These are phyloP conservation scores for Apotomis betuletana DNA, from an alignment of 2,888 invertebrate genomes.

Conservation along the genomic window DNA sequence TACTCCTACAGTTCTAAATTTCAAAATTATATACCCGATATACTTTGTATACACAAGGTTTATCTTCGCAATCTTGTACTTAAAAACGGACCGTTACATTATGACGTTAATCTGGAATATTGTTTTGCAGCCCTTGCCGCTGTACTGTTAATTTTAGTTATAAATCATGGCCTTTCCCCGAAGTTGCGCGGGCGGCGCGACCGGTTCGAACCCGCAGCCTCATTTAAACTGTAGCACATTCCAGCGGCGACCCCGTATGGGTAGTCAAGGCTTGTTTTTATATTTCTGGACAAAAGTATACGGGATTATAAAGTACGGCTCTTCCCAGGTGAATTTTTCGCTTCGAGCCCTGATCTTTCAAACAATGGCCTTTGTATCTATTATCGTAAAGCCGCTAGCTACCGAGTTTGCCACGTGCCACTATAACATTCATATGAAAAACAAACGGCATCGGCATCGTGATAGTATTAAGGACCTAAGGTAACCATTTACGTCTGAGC, in stretches of 20 bases:
- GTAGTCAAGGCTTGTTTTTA: slow-evolving; percentile 55
- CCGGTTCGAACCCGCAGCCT: slow-evolving; percentile 80
- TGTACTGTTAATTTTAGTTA: slow-evolving; percentile 71
- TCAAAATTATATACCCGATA: neutral
- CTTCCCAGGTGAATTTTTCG: too few species aligned
- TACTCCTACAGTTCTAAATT: neutral
- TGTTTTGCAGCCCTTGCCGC: slow-evolving; percentile 37
- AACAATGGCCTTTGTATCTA: too few species aligned
- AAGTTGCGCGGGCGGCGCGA: slow-evolving; percentile 72
- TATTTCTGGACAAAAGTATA: too few species aligned
- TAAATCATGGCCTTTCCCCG: slow-evolving; percentile 82
- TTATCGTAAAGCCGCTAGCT: too few species aligned
- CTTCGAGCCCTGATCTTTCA: too few species aligned
- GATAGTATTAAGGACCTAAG: too few species aligned
- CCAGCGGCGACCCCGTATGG: slow-evolving; percentile 64
- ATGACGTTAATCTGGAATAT: slow-evolving; percentile 35
- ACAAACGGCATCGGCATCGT: too few species aligned
- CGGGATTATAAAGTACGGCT: too few species aligned
- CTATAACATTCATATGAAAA: too few species aligned
- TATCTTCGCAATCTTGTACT: neutral
- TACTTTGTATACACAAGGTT: neutral
- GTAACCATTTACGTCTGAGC: too few species aligned
- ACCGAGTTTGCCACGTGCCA: too few species aligned
- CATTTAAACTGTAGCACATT: slow-evolving; percentile 84
- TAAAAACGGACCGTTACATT: slow-evolving; percentile 29